Evolutionary conservation across 2,888 invertebrate genomes (phyloP), one percentile per base, ranked within the genome.

Genomic region (Epistrophe grossulariae): DNA sequence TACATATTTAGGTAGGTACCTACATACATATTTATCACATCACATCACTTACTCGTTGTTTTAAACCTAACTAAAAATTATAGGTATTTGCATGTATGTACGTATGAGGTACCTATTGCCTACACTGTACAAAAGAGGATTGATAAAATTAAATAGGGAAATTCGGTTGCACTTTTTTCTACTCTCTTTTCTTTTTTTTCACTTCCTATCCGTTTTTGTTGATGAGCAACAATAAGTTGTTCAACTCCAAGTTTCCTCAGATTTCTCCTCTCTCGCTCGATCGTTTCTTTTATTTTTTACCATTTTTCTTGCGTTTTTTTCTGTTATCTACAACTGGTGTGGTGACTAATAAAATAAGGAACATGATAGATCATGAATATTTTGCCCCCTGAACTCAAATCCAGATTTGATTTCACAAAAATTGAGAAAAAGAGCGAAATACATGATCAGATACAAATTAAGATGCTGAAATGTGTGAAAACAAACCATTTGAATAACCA

Each of bases 331-430:
- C n/a, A 2, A 38, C 17, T 35, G 43, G 55, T 78, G 52, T 9
- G 50, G 31, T 43, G 43, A 66, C 45, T 72, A 77, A 77, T 82
- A 64, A 82, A 50, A 59, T 74, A 71, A 78, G 77, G 73, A 79
- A 85, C 82, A 74, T 82, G 85, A 85, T 85, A 74, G 78, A 81
- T 85, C 85, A 85, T 50, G 81, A 70, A 31, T n/a, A 70, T 62
- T 71, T 57, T 31, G 64, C 45, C 55, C 59, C 8, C 15, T 31
- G 35, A 35, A 35, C 60, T 11, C 31, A 52, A 70, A 71, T 71
- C 40, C 15, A 62, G 45, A 64, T 73, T 70, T 62, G 4, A 17
- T 19, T 60, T 48, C 17, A 43, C 40, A 71, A 43, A 6, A 31
- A 24, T 24, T 24, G 24, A 24, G 24, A n/a, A n/a, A n/a, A n/a